Conservation (phyloP, 2,888 invertebrate genomes). For the Mantis religiosa region DNA sequence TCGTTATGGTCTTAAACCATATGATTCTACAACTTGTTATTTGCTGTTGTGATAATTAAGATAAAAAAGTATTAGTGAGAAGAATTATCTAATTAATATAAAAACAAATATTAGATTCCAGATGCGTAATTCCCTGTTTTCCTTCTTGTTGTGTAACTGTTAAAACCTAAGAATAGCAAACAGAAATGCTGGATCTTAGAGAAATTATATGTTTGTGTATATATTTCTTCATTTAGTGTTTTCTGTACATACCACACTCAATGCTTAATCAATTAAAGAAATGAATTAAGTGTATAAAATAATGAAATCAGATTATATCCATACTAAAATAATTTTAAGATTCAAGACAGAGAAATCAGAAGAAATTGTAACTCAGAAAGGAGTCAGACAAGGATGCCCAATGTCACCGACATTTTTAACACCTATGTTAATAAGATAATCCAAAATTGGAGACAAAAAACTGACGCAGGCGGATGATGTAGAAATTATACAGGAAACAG, state of each 20-base stretch:
- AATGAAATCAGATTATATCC: too few species aligned
- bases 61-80: conserved; percentile 20
- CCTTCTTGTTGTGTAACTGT: conserved; percentile 28
- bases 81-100: conserved; percentile 21
- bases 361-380: too few species aligned
- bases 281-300: too few species aligned
- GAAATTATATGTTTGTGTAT: conserved; percentile 25
- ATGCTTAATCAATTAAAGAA: conserved; percentile 23
- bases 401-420: too few species aligned
- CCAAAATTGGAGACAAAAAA: too few species aligned
- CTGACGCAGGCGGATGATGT: too few species aligned
- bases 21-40: conserved; percentile 22
- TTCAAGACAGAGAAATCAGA: too few species aligned
- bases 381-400: too few species aligned
- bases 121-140: conserved; percentile 21
- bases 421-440: too few species aligned
- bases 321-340: too few species aligned
- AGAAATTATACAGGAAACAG: too few species aligned
- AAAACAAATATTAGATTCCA: conserved; percentile 16
- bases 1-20: conserved; percentile 19
- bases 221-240: conserved; percentile 20
- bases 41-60: conserved; percentile 26
- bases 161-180: conserved; percentile 25
- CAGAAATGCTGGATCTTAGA: conserved; percentile 28
- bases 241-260: conserved; percentile 21